Conservation (phyloP, 1,140 invertebrate species). For the Paraescarpia echinospica region DNA sequence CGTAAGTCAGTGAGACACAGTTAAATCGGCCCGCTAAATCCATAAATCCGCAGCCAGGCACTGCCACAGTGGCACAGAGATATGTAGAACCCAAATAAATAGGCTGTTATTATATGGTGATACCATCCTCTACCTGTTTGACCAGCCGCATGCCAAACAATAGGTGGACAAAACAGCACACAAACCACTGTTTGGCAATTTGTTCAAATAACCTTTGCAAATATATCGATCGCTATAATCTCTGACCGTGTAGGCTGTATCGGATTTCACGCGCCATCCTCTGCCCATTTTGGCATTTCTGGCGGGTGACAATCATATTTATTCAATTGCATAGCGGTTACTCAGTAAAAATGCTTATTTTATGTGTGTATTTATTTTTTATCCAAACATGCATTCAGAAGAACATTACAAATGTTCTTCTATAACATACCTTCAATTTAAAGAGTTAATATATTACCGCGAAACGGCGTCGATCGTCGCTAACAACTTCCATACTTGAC, state of each 20-base stretch:
- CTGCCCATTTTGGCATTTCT: neutral
- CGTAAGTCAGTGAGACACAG: no score
- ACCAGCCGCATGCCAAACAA: neutral
- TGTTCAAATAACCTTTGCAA: neutral
- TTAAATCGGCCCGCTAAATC: no score
- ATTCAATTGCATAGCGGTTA: neutral
- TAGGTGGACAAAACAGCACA: neutral
- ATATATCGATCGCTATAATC: neutral
- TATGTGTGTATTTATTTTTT: neutral
- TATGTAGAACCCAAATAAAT: no score
- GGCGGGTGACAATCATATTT: neutral
- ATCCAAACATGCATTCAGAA: neutral
- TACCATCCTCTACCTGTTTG: constrained; percentile 8
- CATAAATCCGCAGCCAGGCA: no score
- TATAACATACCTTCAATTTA: neutral
- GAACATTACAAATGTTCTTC: neutral
- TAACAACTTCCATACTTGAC: constrained; percentile 5
- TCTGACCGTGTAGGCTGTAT: neutral
- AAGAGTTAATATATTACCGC: neutral
- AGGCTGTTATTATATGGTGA: neutral
- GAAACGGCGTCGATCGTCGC: neutral
- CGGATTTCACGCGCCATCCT: neutral
- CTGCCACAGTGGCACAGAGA: no score
- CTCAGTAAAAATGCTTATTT: neutral
- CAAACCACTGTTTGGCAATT: neutral